Evolutionary conservation across 2,113 vertebrate genomes (phyloP).

Genomic region (Oxyruncus cristatus): DNA sequence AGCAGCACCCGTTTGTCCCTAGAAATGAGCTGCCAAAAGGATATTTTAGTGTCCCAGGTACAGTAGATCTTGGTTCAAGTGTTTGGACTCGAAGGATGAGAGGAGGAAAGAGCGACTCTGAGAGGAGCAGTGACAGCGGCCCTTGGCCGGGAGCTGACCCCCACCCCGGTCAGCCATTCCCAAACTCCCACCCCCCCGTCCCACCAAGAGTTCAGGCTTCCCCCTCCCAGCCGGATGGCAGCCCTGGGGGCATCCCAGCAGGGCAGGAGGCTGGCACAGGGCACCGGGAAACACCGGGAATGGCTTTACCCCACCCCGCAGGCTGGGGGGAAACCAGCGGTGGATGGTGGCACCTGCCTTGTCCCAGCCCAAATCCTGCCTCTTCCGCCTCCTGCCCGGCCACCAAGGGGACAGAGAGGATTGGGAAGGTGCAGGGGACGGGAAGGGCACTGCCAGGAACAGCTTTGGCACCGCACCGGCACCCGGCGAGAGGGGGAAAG

Average conservation of each 20-base stretch:
- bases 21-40: constrained; percentile 59
- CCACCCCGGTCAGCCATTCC: neutral
- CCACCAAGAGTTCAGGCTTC: constrained; percentile 9
- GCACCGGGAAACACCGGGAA: neutral
- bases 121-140: constrained; percentile 6
- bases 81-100: constrained; percentile 63
- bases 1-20: constrained; percentile 74
- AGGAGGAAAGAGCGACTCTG: neutral
- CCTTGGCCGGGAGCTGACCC: neutral
- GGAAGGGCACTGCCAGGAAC: neutral
- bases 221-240: neutral
- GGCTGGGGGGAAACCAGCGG: neutral
- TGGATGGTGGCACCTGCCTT: neutral
- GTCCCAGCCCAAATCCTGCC: neutral
- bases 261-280: neutral
- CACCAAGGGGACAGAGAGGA: neutral
- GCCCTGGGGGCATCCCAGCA: neutral
- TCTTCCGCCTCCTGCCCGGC: neutral
- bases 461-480: neutral
- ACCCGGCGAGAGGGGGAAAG: neutral
- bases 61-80: constrained; percentile 79
- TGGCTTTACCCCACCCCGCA: neutral
- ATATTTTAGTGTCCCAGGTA: constrained; percentile 63
- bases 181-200: constrained; percentile 39
- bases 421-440: neutral